A percentile compares a stretch with the other conserved stretches of the same genome.
phyloP scores from a whole-genome alignment of 2,888 invertebrate species.

The Polydrusus tereticollis region DNA sequence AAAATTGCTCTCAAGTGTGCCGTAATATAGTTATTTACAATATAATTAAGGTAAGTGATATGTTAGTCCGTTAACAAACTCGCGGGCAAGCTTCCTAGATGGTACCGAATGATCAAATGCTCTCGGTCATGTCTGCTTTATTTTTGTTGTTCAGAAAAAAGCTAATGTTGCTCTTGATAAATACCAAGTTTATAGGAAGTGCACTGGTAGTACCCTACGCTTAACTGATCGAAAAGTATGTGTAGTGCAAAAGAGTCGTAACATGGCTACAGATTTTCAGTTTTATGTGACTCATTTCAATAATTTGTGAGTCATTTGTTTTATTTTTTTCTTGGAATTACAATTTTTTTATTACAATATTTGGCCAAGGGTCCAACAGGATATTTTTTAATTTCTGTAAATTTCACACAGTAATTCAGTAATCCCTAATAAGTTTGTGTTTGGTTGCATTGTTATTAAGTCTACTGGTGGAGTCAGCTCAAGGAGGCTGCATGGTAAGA shows the following conservation, averaged over 20 bases:
- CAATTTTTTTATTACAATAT: slow-evolving; percentile 69
- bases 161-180: slow-evolving; percentile 55
- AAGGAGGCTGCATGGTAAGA: slow-evolving; percentile 6
- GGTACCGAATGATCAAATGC: slow-evolving; percentile 52
- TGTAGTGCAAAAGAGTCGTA: slow-evolving; percentile 38
- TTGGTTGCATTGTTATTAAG: slow-evolving; percentile 1
- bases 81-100: slow-evolving; percentile 32
- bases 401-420: slow-evolving; percentile 8
- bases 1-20: slow-evolving; percentile 45
- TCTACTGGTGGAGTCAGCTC: slow-evolving; percentile 14
- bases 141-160: slow-evolving; percentile 60
- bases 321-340: slow-evolving; percentile 32
- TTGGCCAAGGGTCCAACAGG: background rate
- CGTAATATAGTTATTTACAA: slow-evolving; percentile 45
- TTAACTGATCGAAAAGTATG: slow-evolving; percentile 38
- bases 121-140: slow-evolving; percentile 56
- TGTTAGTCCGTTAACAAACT: slow-evolving; percentile 7
- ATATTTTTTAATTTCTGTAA: slow-evolving; percentile 13
- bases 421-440: background rate
- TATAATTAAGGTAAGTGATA: slow-evolving; percentile 51
- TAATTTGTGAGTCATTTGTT: slow-evolving; percentile 63
- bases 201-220: slow-evolving; percentile 53
- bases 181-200: slow-evolving; percentile 56
- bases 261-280: slow-evolving; percentile 63
- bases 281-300: slow-evolving; percentile 64